Percentiles rank a stretch among this genome's conserved stretches.
These are phyloP conservation scores for Gortyna flavago DNA, from an alignment of 2,888 invertebrate genomes.

Conservation along the genomic window DNA sequence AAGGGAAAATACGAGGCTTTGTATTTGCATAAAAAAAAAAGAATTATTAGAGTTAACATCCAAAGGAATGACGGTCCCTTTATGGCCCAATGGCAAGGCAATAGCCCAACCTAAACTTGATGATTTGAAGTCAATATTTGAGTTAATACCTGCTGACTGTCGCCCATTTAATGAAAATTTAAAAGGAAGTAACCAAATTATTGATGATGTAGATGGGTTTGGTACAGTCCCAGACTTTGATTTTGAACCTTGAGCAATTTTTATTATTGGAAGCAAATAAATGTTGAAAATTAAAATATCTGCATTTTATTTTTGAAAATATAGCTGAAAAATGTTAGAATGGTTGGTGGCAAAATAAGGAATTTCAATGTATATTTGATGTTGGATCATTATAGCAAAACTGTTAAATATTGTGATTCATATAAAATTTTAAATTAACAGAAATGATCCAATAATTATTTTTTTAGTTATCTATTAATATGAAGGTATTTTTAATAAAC, in stretches of 20 bases:
- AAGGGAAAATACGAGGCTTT: constrained; percentile 23
- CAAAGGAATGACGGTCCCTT: constrained; percentile 26
- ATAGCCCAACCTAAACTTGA: constrained; percentile 21
- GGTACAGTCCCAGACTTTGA: constrained; percentile 26
- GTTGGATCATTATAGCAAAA: constrained; percentile 20
- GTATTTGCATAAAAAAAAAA: constrained; percentile 25
- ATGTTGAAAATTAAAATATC: constrained; percentile 18
- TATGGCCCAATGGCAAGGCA: constrained; percentile 23
- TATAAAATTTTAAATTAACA: constrained; percentile 20
- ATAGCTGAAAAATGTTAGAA: constrained; percentile 17
- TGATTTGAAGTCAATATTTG: constrained; percentile 25
- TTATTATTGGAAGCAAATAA: constrained; percentile 18
- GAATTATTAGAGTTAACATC: constrained; percentile 25
- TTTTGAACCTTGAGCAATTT: constrained; percentile 20
- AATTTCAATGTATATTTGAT: constrained; percentile 11
- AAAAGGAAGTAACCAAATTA: constrained; percentile 14
- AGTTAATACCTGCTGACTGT: constrained; percentile 26
- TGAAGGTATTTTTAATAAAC: constrained; percentile 6
- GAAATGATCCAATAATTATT: constrained; percentile 9
- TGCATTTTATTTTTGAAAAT: constrained; percentile 17
- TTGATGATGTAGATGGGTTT: constrained; percentile 31
- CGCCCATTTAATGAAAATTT: constrained; percentile 28
- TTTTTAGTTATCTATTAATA: constrained; percentile 11
- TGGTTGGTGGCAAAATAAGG: constrained; percentile 16
- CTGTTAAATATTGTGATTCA: constrained; percentile 1